These are phyloP conservation scores for Eulithis testata DNA, from an alignment of 2,888 invertebrate species.

Conservation along the genomic window DNA sequence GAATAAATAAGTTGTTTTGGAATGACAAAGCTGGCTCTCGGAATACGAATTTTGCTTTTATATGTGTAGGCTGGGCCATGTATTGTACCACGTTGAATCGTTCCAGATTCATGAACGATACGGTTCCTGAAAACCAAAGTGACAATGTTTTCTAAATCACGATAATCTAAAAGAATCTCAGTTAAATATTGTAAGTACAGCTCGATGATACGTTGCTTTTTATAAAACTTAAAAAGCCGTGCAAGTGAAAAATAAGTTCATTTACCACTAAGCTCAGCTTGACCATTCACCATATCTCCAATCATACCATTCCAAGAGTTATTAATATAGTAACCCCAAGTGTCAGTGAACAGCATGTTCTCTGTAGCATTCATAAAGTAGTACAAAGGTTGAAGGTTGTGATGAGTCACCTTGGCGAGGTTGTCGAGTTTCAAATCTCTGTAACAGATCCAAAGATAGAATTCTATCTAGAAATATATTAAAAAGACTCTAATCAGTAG, in stretches of 20 bases:
- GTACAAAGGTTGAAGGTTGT: conserved; percentile 52
- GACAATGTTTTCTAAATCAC: no score
- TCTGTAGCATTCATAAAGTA: conserved; percentile 64
- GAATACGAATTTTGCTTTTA: conserved; percentile 83
- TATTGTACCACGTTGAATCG: conserved; percentile 68
- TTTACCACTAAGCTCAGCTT: conserved; percentile 66
- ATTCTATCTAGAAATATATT: no score
- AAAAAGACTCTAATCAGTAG: no score
- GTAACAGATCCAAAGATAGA: conserved; percentile 29
- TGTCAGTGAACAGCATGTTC: conserved; percentile 50
- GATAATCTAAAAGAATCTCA: no score
- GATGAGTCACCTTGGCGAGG: conserved; percentile 52
- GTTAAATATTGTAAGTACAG: no score
- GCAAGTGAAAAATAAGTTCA: not conserved
- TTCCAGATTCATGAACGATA: conserved; percentile 54
- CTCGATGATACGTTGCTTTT: no score
- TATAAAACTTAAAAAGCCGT: no score
- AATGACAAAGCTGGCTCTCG: conserved; percentile 87
- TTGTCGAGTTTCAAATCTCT: conserved; percentile 55
- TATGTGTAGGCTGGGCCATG: conserved; percentile 68
- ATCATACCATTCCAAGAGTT: conserved; percentile 67
- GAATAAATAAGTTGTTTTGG: conserved; percentile 86
- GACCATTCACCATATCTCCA: conserved; percentile 55
- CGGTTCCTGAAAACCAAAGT: conserved; percentile 51
- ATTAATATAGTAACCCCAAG: conserved; percentile 66